Base-by-base conservation (phyloP, 2,797 vertebrate genomes). In the Chelidonichthys spinosus region DNA sequence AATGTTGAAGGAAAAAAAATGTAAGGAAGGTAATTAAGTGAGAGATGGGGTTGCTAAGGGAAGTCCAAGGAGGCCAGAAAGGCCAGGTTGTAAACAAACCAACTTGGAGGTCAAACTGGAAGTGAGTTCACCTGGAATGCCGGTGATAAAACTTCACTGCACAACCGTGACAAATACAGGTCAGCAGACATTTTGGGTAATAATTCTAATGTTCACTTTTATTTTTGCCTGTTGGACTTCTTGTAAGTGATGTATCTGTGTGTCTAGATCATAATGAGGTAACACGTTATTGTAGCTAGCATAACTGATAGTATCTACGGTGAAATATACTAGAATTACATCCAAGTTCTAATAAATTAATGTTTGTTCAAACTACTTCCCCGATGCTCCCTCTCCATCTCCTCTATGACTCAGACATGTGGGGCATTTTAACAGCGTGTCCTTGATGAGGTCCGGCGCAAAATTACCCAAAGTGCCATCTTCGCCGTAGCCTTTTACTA, bases 401-500 rank as follows among this genome's bases (percentile, higher is more conserved):
- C 63, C 69, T 80, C 50, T 5, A 36, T 87, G 84, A 90, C 78
- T 90, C 87, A 85, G 52, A 77, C 65, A 80, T 81, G 65, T 2
- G 64, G 69, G 84, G 84, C 83, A 67, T 87, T 89, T 78, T 82
- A 84, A 79, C 86, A 86, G 69, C 65, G 82, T 84, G 91, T 87
- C 85, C 84, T 86, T 90, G 92, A 92, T 89, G 89, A 89, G 75
- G 82, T 81, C 81, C 75, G 46, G 43, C 74, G 8, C 66, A 82
- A 89, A 82, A 92, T 89, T 77, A 93, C 70, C 87, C 85, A 74
- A 73, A 72, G 84, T 89, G 87, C 87, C 88, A 89, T 86, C 83
- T 89, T 87, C 89, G 78, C 80, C 82, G 53, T 80, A 70, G 53
- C 80, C 85, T 69, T 82, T 86, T 86, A 69, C 67, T 72, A 62